A percentile compares a stretch with the other conserved stretches of the same genome.
Evolutionary conservation across 1,140 invertebrate genomes (phyloP).

Genomic region (Drosophila dunni): DNA sequence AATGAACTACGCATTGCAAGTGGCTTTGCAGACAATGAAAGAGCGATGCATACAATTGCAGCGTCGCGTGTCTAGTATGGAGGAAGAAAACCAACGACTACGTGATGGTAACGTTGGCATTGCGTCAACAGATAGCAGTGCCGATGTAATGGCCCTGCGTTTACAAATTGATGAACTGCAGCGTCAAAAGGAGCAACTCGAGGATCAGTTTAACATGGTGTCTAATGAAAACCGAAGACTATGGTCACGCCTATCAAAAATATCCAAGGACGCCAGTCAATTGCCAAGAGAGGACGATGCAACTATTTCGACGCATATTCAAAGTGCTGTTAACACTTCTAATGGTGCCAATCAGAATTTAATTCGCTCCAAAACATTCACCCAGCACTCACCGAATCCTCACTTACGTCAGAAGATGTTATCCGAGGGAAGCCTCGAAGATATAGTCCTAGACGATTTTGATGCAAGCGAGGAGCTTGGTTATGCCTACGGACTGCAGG

Average conservation of each 20-base stretch:
- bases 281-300: conserved; percentile 27
- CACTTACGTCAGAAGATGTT: conserved; percentile 85
- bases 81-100: conserved; percentile 90
- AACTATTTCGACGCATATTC: conserved; percentile 7
- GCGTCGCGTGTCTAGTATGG: conserved; percentile 88
- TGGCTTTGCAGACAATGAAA: conserved; percentile 91
- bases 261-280: conserved; percentile 86
- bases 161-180: conserved; percentile 88
- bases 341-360: conserved; percentile 73
- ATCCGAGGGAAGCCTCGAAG: conserved; percentile 89
- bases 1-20: conserved; percentile 87
- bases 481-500: conserved; percentile 88
- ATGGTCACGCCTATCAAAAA: conserved; percentile 89
- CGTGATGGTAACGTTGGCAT: conserved; percentile 71
- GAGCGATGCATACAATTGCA: conserved; percentile 91
- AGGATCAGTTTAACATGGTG: conserved; percentile 91
- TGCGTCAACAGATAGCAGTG: conserved; percentile 47
- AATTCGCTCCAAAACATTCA: conserved; percentile 88
- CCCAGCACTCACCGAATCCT: conserved; percentile 86
- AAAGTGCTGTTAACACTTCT: background rate
- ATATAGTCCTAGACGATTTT: conserved; percentile 90
- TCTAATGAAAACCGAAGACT: conserved; percentile 91
- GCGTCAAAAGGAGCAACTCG: conserved; percentile 90
- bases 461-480: conserved; percentile 85
- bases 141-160: conserved; percentile 85